These are phyloP conservation scores for Scaptomyza tumidula DNA, from an alignment of 2,888 invertebrate species.

Conservation along the genomic window DNA sequence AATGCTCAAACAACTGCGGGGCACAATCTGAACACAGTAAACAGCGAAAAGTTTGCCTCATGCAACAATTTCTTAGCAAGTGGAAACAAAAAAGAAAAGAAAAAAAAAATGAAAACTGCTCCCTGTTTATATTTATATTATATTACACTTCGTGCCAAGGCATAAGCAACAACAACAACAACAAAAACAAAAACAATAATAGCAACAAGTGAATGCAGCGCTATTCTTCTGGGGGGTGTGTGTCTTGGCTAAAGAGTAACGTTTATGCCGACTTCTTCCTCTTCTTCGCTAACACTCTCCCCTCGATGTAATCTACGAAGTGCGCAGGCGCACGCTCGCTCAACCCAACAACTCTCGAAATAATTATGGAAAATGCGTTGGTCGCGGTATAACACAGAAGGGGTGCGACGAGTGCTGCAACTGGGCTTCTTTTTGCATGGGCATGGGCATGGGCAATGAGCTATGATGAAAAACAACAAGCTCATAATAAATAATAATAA, in stretches of 20 bases:
- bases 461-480: conserved; percentile 78
- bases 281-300: neutral
- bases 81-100: conserved; percentile 17
- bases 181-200: conserved; percentile 11
- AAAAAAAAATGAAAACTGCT: conserved; percentile 73
- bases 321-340: conserved; percentile 56
- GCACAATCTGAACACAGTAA: conserved; percentile 40
- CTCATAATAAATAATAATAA: conserved; percentile 78
- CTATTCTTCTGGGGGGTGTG: conserved; percentile 58
- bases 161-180: conserved; percentile 13
- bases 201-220: conserved; percentile 51
- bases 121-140: conserved; percentile 72
- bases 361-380: conserved; percentile 75
- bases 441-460: conserved; percentile 72
- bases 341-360: conserved; percentile 52
- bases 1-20: conserved; percentile 72
- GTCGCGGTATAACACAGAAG: conserved; percentile 11
- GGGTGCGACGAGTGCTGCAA: conserved; percentile 34
- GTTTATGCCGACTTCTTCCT: conserved; percentile 44
- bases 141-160: conserved; percentile 60
- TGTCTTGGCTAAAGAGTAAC: conserved; percentile 69
- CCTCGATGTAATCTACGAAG: neutral
- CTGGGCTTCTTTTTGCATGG: conserved; percentile 68
- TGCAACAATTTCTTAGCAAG: conserved; percentile 35
- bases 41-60: conserved; percentile 23